These are phyloP conservation scores for Stenodera caucasica DNA, from an alignment of 2,888 invertebrate genomes.

Conservation along the genomic window DNA sequence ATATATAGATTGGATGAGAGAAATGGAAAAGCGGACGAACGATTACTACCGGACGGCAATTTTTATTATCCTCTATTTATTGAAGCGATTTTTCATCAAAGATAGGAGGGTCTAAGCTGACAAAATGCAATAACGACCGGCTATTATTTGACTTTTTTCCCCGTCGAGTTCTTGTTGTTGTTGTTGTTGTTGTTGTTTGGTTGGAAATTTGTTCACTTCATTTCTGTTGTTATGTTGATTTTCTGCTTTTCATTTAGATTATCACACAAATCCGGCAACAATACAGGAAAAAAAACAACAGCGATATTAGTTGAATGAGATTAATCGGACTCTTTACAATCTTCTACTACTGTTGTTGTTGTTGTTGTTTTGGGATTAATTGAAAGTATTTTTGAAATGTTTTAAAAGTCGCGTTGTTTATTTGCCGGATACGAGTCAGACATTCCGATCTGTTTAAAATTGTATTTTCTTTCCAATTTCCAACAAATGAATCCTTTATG, in stretches of 20 bases:
- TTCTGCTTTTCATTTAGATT: not conserved
- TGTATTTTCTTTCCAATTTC: not conserved
- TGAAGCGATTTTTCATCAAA: slow-evolving; percentile 9
- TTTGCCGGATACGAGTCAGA: slow-evolving; percentile 2
- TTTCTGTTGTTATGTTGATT: not conserved
- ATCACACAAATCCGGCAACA: not conserved
- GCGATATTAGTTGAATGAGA: not conserved
- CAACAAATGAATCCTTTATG: not conserved
- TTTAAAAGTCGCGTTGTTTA: not conserved
- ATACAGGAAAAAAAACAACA: not conserved
- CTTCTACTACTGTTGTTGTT: not conserved
- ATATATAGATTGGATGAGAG: not conserved
- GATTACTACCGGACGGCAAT: slow-evolving; percentile 16
- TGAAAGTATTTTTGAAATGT: not conserved
- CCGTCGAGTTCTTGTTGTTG: not conserved
- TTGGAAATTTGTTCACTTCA: not conserved
- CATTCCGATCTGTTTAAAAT: slow-evolving; percentile 5
- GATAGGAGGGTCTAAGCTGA: slow-evolving; percentile 8
- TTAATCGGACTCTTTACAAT: not conserved
- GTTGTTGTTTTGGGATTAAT: not conserved
- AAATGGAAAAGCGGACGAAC: not conserved
- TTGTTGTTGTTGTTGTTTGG: not conserved
- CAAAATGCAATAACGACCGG: slow-evolving; percentile 8
- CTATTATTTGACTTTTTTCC: not conserved
- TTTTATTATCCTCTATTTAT: slow-evolving; percentile 28